These are phyloP conservation scores for Acrobasis consociella DNA, from an alignment of 2,888 invertebrate genomes.

Conservation along the genomic window DNA sequence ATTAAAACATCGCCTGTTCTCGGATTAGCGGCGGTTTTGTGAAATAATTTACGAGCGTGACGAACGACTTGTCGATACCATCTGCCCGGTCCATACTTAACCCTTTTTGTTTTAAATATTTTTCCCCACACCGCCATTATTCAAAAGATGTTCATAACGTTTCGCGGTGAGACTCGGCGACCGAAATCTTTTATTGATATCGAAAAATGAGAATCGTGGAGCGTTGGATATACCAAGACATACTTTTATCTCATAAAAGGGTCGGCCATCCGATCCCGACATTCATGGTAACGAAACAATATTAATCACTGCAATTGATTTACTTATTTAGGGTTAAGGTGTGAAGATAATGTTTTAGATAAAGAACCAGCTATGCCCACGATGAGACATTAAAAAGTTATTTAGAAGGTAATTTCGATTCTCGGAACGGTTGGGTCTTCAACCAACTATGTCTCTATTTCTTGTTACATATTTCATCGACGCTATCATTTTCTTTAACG, in stretches of 20 bases:
- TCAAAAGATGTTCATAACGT: conserved; percentile 74
- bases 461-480: not conserved
- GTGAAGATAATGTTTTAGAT: conserved; percentile 47
- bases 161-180: conserved; percentile 68
- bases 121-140: conserved; percentile 74
- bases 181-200: conserved; percentile 74
- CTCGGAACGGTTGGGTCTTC: not conserved
- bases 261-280: conserved; percentile 36
- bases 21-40: conserved; percentile 79
- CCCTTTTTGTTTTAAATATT: conserved; percentile 77
- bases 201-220: conserved; percentile 69
- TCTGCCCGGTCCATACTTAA: conserved; percentile 76
- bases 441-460: conserved; percentile 2
- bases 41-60: conserved; percentile 82
- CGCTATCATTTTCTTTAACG: not conserved
- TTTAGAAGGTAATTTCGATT: conserved; percentile 22
- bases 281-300: conserved; percentile 40
- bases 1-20: conserved; percentile 77
- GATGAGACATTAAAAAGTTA: conserved; percentile 21
- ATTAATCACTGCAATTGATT: conserved; percentile 54
- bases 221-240: conserved; percentile 57
- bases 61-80: conserved; percentile 79
- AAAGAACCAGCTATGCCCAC: conserved; percentile 33
- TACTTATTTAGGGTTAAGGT: conserved; percentile 47
- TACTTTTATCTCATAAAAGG: conserved; percentile 65